phyloP scores from a whole-genome alignment of 2,797 vertebrate genomes.

The Hippopotamyrus pictus region DNA sequence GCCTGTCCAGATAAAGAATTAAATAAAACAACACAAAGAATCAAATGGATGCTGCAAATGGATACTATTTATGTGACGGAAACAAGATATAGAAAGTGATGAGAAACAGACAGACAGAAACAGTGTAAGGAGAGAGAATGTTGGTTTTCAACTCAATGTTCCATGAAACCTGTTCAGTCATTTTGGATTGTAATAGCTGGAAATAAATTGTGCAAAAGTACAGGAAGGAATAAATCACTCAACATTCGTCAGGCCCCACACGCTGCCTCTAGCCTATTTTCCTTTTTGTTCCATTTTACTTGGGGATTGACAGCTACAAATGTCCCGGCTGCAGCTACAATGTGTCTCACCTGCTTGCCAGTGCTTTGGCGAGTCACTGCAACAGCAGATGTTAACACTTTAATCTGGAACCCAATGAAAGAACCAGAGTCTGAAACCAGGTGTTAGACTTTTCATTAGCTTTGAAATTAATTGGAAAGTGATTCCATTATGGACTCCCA shows the following conservation, averaged over 20 bases:
- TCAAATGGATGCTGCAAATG: not conserved
- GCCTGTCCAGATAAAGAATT: not conserved
- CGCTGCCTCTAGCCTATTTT: not conserved
- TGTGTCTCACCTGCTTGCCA: not conserved
- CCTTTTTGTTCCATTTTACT: not conserved
- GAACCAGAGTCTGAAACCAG: not conserved
- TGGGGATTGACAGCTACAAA: not conserved
- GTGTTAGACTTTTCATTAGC: not conserved
- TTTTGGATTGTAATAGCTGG: not conserved
- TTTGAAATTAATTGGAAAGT: not conserved
- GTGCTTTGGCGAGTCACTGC: not conserved
- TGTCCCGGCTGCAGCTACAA: not conserved
- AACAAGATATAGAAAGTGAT: not conserved
- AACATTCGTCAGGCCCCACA: not conserved
- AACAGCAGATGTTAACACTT: not conserved
- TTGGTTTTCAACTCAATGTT: not conserved
- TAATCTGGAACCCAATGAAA: not conserved
- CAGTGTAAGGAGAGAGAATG: not conserved
- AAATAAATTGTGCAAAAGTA: conserved; percentile 12
- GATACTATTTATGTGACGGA: not conserved
- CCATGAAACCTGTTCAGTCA: not conserved
- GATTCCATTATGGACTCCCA: not conserved
- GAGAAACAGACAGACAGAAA: not conserved
- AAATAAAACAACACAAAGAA: not conserved
- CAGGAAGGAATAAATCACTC: not conserved